Evolutionary conservation across 2,113 vertebrate species (phyloP).

Genomic region (Osmerus mordax): DNA sequence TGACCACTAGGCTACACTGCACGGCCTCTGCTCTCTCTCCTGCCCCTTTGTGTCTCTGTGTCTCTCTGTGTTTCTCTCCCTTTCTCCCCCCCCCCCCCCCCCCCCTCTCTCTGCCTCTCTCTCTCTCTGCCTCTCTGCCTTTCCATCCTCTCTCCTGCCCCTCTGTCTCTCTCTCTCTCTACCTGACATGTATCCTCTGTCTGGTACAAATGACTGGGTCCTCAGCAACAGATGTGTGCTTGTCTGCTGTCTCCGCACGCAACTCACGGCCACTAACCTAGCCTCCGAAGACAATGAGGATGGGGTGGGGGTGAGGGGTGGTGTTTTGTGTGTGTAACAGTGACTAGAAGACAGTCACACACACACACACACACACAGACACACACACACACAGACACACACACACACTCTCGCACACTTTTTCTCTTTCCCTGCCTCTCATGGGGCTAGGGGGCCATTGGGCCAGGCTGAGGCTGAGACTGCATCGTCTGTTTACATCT

Average conservation of each 20-base stretch:
- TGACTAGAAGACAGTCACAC: background rate
- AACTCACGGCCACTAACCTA: conserved; percentile 51
- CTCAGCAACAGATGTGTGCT: conserved; percentile 66
- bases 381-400: background rate
- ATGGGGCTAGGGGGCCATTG: background rate
- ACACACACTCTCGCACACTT: background rate
- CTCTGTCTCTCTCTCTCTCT: conserved; percentile 42
- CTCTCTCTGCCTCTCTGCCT: background rate
- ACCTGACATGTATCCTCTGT: conserved; percentile 40
- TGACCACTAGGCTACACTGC: conserved; percentile 76
- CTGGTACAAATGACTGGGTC: conserved; percentile 56
- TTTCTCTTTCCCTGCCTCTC: background rate
- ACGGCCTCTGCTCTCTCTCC: conserved; percentile 28
- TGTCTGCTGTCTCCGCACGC: conserved; percentile 56
- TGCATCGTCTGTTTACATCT: conserved; percentile 7
- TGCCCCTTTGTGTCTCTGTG: conserved; percentile 39
- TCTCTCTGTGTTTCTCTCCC: conserved; percentile 21
- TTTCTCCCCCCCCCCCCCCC: conserved; percentile 26
- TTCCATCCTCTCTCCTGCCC: conserved; percentile 8
- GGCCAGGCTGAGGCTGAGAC: background rate
- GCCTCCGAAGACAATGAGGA: conserved; percentile 39
- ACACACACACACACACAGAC: background rate
- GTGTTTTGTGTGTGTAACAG: conserved; percentile 5
- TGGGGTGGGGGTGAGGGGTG: conserved; percentile 21
- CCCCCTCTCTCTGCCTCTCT: conserved; percentile 17